Evolutionary conservation across 2,888 invertebrate genomes (phyloP).

Genomic region (Ophion ellenae): DNA sequence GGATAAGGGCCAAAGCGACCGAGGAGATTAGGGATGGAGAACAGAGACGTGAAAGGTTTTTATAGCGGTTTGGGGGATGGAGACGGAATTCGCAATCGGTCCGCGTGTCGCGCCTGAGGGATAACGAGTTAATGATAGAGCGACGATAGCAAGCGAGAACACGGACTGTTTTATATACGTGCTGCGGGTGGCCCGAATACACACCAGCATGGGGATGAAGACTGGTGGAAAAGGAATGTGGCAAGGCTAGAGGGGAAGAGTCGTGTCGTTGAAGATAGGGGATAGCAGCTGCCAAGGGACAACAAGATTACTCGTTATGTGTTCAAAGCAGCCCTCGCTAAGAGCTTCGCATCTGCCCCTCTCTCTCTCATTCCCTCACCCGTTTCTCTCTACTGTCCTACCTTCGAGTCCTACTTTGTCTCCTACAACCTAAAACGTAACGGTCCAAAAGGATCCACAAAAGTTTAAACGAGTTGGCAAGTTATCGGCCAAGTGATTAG

Average conservation of each 20-base stretch:
- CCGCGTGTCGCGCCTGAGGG: conserved; percentile 59
- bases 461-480: conserved; percentile 29
- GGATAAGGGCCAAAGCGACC: conserved; percentile 19
- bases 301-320: conserved; percentile 78
- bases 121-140: conserved; percentile 76
- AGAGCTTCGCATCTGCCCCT: conserved; percentile 47
- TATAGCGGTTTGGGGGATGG: conserved; percentile 34
- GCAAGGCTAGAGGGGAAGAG: conserved; percentile 16
- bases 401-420: too few relatives aligned
- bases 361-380: conserved; percentile 38
- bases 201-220: conserved; percentile 47
- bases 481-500: conserved; percentile 53
- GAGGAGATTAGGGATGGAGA: conserved; percentile 5
- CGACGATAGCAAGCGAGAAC: conserved; percentile 69
- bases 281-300: conserved; percentile 68
- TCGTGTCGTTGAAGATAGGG: conserved; percentile 69
- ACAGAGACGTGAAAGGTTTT: conserved; percentile 36
- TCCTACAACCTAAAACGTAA: too few relatives aligned
- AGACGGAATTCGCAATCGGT: conserved; percentile 54
- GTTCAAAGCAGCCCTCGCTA: conserved; percentile 74
- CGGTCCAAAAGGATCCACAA: background rate
- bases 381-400: conserved; percentile 21
- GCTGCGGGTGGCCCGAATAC: conserved; percentile 17
- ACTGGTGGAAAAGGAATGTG: conserved; percentile 39
- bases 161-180: conserved; percentile 47